A percentile compares a stretch with the other conserved stretches of the same genome.
Evolutionary conservation across 2,888 invertebrate species (phyloP).

Genomic region (Buathra laborator): DNA sequence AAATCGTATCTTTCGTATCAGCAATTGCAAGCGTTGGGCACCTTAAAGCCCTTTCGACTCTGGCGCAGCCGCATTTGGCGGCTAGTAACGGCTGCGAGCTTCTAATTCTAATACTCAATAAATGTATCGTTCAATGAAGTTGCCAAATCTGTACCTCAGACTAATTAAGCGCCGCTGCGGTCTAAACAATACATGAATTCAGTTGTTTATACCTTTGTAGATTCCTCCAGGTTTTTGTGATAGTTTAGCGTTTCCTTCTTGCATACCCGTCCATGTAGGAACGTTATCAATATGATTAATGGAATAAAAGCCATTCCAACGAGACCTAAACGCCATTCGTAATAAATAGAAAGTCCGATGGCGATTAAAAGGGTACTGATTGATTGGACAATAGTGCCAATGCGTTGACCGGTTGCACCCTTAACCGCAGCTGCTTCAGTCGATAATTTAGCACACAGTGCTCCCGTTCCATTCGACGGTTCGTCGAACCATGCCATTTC

Average conservation of each 20-base stretch:
- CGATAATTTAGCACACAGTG: constrained; percentile 91
- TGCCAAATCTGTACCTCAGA: too few relatives aligned
- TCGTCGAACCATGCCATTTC: constrained; percentile 92
- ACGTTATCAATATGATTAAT: constrained; percentile 88
- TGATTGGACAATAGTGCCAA: constrained; percentile 92
- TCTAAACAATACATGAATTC: too few relatives aligned
- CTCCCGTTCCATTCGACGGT: constrained; percentile 90
- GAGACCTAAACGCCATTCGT: constrained; percentile 91
- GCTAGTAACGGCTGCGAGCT: too few relatives aligned
- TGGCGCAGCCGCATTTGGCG: too few relatives aligned
- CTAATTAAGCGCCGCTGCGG: too few relatives aligned
- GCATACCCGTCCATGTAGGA: constrained; percentile 89
- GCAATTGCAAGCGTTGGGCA: too few relatives aligned
- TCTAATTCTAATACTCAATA: too few relatives aligned
- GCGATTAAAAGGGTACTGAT: constrained; percentile 89
- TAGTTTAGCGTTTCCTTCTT: constrained; percentile 89
- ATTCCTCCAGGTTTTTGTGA: constrained; percentile 89
- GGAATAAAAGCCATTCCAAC: constrained; percentile 91
- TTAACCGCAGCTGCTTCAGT: constrained; percentile 93
- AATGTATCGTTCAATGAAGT: too few relatives aligned
- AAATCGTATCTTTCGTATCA: too few relatives aligned
- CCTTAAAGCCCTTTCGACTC: too few relatives aligned
- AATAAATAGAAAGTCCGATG: constrained; percentile 89
- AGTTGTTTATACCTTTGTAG: constrained; percentile 88
- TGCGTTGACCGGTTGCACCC: constrained; percentile 93